phyloP scores from a whole-genome alignment of 2,113 vertebrate species.

The Craseonycteris thonglongyai region DNA sequence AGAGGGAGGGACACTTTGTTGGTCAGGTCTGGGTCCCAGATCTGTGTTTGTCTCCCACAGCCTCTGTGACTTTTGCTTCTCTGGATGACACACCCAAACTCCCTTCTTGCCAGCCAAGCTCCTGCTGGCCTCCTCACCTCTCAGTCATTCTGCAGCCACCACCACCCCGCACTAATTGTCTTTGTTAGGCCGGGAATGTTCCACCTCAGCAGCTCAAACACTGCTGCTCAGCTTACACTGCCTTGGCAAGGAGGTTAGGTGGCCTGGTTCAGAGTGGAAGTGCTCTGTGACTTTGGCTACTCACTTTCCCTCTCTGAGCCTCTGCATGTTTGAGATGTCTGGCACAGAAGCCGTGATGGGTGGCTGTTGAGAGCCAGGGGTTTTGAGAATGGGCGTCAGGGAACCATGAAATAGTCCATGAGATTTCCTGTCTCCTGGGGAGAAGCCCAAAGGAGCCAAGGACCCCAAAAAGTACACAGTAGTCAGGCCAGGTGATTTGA shows the following conservation, averaged over 20 bases:
- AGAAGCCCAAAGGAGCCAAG: background rate
- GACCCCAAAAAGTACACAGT: background rate
- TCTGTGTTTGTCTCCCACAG: background rate
- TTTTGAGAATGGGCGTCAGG: background rate
- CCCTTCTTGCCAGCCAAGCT: background rate
- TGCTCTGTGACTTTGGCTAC: background rate
- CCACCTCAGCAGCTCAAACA: fast-evolving
- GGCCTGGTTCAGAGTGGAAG: fast-evolving
- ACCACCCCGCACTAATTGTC: background rate
- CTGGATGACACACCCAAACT: background rate
- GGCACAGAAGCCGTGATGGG: fast-evolving
- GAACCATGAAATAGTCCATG: background rate
- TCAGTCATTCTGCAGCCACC: background rate
- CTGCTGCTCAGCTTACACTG: background rate
- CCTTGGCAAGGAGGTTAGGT: background rate
- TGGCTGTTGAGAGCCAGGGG: background rate
- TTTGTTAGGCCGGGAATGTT: background rate
- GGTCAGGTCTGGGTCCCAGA: background rate
- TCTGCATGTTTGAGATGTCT: background rate
- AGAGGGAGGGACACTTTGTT: background rate
- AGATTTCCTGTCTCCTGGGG: background rate
- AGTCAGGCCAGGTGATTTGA: background rate
- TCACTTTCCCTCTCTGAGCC: background rate
- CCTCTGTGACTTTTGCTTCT: background rate
- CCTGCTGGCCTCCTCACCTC: background rate